A percentile compares a stretch with the other conserved stretches of the same genome.
These are phyloP conservation scores for Coelogynopora nodosa DNA, from an alignment of 2,888 invertebrate species.

Conservation along the genomic window DNA sequence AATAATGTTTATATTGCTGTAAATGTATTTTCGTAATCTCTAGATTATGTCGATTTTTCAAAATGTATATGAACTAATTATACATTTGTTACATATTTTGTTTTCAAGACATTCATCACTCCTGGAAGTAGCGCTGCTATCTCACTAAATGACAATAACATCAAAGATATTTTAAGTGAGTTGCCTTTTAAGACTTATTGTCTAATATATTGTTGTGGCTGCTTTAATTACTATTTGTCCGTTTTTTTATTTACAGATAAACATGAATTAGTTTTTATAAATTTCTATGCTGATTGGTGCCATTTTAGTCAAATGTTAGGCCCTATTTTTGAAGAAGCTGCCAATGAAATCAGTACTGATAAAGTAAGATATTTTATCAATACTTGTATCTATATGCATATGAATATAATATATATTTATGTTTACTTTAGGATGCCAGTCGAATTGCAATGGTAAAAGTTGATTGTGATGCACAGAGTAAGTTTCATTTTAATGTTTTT, in stretches of 20 bases:
- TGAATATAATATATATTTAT: no score
- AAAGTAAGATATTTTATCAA: constrained; percentile 32
- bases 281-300: constrained; percentile 99
- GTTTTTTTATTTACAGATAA: constrained; percentile 39
- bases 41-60: no score
- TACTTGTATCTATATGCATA: background rate
- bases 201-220: no score
- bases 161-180: constrained; percentile 80
- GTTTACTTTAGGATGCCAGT: constrained; percentile 66
- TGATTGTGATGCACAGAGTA: constrained; percentile 87
- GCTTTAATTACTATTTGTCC: no score
- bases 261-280: constrained; percentile 68
- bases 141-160: constrained; percentile 74
- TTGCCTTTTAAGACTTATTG: constrained; percentile 40
- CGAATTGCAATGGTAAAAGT: constrained; percentile 90
- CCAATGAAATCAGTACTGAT: background rate
- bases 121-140: constrained; percentile 54
- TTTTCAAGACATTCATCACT: background rate
- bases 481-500: constrained; percentile 51
- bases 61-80: no score
- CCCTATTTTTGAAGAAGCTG: constrained; percentile 92
- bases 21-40: no score
- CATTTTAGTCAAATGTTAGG: constrained; percentile 92
- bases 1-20: no score
- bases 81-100: no score